These are phyloP conservation scores for Cololabis saira DNA, from an alignment of 2,113 vertebrate species.

Conservation along the genomic window DNA sequence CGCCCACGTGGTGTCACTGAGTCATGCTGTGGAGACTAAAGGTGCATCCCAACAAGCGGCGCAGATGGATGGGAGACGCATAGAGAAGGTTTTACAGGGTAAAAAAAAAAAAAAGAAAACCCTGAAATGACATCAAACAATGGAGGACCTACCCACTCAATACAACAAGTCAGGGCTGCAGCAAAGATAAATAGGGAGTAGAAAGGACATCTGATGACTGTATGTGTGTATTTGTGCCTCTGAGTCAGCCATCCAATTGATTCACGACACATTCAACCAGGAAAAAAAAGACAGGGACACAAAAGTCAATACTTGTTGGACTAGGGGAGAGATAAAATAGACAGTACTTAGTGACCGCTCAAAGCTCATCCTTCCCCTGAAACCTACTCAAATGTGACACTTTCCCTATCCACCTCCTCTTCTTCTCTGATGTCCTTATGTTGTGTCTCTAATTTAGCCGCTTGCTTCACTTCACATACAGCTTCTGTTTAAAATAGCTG, in stretches of 20 bases:
- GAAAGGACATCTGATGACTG: slow-evolving; percentile 29
- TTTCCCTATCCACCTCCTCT: slow-evolving; percentile 10
- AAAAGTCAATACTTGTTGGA: slow-evolving; percentile 11
- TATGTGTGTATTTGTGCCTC: slow-evolving; percentile 29
- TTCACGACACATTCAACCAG: slow-evolving; percentile 34
- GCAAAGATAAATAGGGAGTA: slow-evolving; percentile 34
- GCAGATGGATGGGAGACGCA: slow-evolving; percentile 26
- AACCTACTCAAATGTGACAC: not conserved
- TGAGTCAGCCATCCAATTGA: slow-evolving; percentile 59
- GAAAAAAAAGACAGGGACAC: slow-evolving; percentile 4
- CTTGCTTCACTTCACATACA: slow-evolving; percentile 80
- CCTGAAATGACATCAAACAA: slow-evolving; percentile 26
- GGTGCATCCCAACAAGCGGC: slow-evolving; percentile 60
- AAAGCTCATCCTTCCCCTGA: not conserved
- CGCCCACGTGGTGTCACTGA: slow-evolving; percentile 71
- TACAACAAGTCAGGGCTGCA: slow-evolving; percentile 52
- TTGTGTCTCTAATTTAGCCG: slow-evolving; percentile 75
- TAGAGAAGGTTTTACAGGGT: slow-evolving; percentile 8
- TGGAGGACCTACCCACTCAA: not conserved
- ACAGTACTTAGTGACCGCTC: slow-evolving; percentile 10
- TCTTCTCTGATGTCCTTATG: slow-evolving; percentile 49
- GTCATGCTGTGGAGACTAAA: slow-evolving; percentile 70
- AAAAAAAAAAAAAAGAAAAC: not conserved
- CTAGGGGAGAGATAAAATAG: not conserved
- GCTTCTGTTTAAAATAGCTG: slow-evolving; percentile 79